Percentiles rank a stretch among this genome's conserved stretches.
Conservation (phyloP, 2,888 invertebrate genomes). For the Actias luna region DNA sequence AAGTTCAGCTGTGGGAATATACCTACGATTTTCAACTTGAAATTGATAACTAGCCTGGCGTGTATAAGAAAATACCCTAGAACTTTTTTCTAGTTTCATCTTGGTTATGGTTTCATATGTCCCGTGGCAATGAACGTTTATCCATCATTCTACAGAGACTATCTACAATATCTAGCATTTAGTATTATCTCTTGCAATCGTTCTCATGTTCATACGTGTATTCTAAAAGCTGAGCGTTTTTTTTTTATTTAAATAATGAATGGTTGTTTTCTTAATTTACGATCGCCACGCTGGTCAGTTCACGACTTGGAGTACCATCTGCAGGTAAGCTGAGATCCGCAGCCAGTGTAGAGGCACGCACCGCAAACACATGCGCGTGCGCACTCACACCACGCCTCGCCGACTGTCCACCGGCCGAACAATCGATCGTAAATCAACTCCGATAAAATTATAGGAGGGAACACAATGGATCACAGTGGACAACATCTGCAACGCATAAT, state of each 20-base stretch:
- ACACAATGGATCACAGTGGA: slow-evolving; percentile 73
- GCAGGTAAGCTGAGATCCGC: slow-evolving; percentile 34
- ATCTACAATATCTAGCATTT: not conserved
- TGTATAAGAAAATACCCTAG: no score
- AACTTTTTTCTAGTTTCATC: no score
- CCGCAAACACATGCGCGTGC: slow-evolving; percentile 59
- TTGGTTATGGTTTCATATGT: no score
- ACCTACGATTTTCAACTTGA: no score
- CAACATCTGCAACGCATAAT: slow-evolving; percentile 67
- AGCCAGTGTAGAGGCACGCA: slow-evolving; percentile 41
- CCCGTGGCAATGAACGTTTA: no score
- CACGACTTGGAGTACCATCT: slow-evolving; percentile 61
- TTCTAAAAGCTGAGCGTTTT: not conserved
- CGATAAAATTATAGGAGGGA: slow-evolving; percentile 82
- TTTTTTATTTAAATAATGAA: not conserved
- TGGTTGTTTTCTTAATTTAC: slow-evolving; percentile 67
- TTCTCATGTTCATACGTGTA: not conserved
- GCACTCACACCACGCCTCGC: slow-evolving; percentile 64
- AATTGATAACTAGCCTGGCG: no score
- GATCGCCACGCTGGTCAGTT: slow-evolving; percentile 39
- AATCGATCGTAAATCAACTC: slow-evolving; percentile 82
- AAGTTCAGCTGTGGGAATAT: no score
- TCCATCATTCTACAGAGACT: not conserved
- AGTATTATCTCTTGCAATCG: not conserved
- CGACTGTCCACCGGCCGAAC: slow-evolving; percentile 77